Conservation (phyloP, 2,888 invertebrate species). For the Standfussiana lucernea region DNA sequence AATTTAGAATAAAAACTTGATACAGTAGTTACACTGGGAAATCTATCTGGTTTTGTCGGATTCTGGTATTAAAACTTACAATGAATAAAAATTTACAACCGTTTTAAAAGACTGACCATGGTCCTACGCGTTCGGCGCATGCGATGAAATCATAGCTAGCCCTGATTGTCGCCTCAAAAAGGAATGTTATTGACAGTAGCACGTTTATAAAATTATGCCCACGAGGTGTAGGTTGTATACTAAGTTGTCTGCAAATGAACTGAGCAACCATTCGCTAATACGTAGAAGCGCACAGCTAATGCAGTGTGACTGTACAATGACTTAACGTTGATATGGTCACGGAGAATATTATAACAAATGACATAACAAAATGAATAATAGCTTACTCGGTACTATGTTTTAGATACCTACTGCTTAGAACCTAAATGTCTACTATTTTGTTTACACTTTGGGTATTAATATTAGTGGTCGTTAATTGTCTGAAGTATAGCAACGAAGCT, state of each 20-base stretch:
- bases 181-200: conserved; percentile 29
- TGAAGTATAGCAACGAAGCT: no score
- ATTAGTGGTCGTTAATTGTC: no score
- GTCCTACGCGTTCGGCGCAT: not conserved
- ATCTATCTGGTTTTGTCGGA: not conserved
- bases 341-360: conserved; percentile 8
- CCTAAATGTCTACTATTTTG: no score
- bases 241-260: conserved; percentile 8
- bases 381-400: not conserved
- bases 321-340: conserved; percentile 3
- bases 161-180: not conserved
- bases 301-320: conserved; percentile 11
- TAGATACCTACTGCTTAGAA: no score
- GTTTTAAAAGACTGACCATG: conserved; percentile 8
- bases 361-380: conserved; percentile 18
- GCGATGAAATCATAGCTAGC: not conserved
- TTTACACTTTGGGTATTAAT: no score
- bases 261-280: not conserved
- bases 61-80: not conserved
- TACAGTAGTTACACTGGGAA: not conserved
- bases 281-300: not conserved
- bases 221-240: not conserved
- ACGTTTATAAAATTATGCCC: conserved; percentile 26
- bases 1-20: no score
- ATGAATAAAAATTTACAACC: not conserved